Evolutionary conservation across 2,113 vertebrate species (phyloP).

Genomic region (Tiliqua scincoides): DNA sequence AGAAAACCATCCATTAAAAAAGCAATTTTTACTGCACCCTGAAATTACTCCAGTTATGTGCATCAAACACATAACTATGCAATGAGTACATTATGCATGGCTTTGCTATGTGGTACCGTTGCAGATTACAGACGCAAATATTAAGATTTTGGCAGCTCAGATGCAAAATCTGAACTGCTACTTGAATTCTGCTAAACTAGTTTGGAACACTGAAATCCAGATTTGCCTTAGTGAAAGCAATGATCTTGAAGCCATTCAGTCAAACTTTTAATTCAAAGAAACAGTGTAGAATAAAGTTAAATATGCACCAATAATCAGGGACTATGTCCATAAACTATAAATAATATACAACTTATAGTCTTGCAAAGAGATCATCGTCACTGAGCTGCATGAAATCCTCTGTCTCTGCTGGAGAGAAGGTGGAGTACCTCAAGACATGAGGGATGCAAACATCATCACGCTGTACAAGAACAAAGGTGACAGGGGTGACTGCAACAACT

Average conservation of each 20-base stretch:
- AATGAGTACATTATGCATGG: background rate
- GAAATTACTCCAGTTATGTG: background rate
- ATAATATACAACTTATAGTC: background rate
- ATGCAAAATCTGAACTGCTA: background rate
- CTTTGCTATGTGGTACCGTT: too few species aligned
- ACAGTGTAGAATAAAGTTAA: background rate
- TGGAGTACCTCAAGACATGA: too few species aligned
- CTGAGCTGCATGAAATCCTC: too few species aligned
- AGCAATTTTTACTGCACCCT: conserved; percentile 16
- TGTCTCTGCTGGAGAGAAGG: too few species aligned
- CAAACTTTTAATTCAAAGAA: background rate
- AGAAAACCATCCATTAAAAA: conserved; percentile 47
- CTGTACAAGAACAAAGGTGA: too few species aligned
- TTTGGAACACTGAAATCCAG: background rate
- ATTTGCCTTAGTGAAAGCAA: background rate
- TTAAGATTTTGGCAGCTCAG: background rate
- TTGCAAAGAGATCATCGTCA: too few species aligned
- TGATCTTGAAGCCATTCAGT: background rate
- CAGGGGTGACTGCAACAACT: too few species aligned
- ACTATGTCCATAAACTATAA: background rate
- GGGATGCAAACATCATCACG: too few species aligned
- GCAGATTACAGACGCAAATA: background rate
- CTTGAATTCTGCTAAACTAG: background rate
- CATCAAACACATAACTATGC: background rate
- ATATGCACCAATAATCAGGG: background rate